phyloP scores from a whole-genome alignment of 2,113 vertebrate species.

The Cichladusa arquata region DNA sequence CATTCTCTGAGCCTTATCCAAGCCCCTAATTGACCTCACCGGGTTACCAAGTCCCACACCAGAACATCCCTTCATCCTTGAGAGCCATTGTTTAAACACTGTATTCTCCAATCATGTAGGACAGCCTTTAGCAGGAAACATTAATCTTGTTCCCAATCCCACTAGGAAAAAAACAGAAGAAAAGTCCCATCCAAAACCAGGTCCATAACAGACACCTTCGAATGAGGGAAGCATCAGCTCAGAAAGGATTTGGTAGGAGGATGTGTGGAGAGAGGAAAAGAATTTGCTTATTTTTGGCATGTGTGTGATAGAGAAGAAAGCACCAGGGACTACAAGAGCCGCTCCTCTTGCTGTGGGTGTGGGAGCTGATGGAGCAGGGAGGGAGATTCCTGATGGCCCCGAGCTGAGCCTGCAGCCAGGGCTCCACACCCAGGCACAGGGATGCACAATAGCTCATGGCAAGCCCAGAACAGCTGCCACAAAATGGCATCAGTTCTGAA shows the following conservation, averaged over 20 bases:
- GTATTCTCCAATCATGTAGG: not conserved
- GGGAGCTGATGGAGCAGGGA: not conserved
- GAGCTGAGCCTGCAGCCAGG: not conserved
- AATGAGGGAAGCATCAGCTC: not conserved
- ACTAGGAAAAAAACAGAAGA: not conserved
- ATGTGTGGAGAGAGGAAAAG: not conserved
- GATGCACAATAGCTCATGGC: accelerated
- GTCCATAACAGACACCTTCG: accelerated
- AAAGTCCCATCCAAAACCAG: not conserved
- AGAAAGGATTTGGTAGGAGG: not conserved
- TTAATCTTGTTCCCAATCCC: not conserved
- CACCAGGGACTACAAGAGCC: not conserved
- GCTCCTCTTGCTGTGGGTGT: not conserved
- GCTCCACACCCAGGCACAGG: accelerated
- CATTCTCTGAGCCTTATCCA: not conserved
- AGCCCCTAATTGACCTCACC: not conserved
- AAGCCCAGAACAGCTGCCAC: not conserved
- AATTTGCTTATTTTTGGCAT: not conserved
- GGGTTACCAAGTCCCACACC: not conserved
- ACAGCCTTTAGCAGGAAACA: not conserved
- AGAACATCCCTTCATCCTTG: not conserved
- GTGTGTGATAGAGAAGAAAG: not conserved
- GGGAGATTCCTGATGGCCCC: not conserved
- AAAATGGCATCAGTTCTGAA: accelerated
- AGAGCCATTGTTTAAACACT: not conserved